A percentile compares a stretch with the other conserved stretches of the same genome.
Evolutionary conservation across 2,888 invertebrate genomes (phyloP).

Genomic region (Hypomecis atomaria): DNA sequence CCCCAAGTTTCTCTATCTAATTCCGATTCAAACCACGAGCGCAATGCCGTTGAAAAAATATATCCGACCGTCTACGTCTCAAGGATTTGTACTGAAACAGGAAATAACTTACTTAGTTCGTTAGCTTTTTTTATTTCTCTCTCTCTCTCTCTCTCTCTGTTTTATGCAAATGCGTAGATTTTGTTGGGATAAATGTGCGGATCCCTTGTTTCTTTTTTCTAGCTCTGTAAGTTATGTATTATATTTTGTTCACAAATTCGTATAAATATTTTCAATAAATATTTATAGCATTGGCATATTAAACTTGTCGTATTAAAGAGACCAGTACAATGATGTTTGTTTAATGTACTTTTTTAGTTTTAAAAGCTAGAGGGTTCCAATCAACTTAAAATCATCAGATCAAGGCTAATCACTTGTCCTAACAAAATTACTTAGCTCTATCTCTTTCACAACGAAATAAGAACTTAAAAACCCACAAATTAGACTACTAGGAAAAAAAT

Average conservation of each 20-base stretch:
- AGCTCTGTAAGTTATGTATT: no score
- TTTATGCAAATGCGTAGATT: neutral
- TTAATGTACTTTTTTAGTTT: no score
- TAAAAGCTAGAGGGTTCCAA: no score
- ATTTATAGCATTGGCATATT: no score
- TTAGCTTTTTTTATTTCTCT: slow-evolving; percentile 12
- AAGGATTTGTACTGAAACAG: slow-evolving; percentile 11
- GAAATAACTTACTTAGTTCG: slow-evolving; percentile 18
- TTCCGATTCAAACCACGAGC: slow-evolving; percentile 31
- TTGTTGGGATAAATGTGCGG: neutral
- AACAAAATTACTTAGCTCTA: no score
- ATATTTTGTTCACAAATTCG: neutral
- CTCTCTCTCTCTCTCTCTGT: neutral
- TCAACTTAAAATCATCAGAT: no score
- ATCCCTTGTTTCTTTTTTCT: neutral
- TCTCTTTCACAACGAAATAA: no score
- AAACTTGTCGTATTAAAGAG: no score
- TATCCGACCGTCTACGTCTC: slow-evolving; percentile 19
- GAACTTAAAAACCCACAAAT: no score
- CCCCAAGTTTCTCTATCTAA: slow-evolving; percentile 26
- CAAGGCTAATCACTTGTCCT: no score
- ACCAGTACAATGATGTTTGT: no score
- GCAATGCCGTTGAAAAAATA: slow-evolving; percentile 23
- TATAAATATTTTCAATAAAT: neutral
- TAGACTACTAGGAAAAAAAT: no score